phyloP scores from a whole-genome alignment of 2,888 invertebrate genomes.

The Lumbricus terrestris region DNA sequence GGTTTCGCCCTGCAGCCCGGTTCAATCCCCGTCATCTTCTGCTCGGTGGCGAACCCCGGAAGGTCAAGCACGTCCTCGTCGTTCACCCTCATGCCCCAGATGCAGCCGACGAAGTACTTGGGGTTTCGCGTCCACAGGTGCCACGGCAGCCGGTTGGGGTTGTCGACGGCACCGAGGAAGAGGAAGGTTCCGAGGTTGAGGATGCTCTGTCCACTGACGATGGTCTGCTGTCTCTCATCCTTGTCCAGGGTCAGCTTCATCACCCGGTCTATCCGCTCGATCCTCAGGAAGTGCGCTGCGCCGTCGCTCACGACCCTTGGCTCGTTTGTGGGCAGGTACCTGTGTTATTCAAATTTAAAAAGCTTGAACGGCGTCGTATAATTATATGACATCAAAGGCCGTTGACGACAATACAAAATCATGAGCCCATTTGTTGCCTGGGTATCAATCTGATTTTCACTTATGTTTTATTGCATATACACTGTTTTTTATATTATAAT shows the following conservation, averaged over 20 bases:
- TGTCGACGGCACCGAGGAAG: conserved; percentile 45
- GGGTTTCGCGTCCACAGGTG: conserved; percentile 44
- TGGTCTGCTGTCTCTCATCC: conserved; percentile 32
- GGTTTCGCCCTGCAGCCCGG: conserved; percentile 40
- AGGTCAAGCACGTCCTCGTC: conserved; percentile 40
- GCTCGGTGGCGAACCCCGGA: conserved; percentile 20
- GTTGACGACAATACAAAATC: too few species aligned
- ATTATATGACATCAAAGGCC: too few species aligned
- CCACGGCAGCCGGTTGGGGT: conserved; percentile 47
- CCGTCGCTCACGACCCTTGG: conserved; percentile 48
- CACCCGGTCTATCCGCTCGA: conserved; percentile 32
- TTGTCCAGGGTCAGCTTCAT: conserved; percentile 43
- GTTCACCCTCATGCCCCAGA: conserved; percentile 21
- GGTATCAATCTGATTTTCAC: too few species aligned
- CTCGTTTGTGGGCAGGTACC: conserved; percentile 31
- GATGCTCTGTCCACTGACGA: conserved; percentile 28
- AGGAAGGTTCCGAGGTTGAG: conserved; percentile 40
- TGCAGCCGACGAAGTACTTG: conserved; percentile 19
- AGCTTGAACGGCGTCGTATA: too few species aligned
- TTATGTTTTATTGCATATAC: too few species aligned
- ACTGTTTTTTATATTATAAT: too few species aligned
- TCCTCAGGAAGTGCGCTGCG: conserved; percentile 44
- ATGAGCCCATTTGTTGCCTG: too few species aligned
- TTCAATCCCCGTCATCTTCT: conserved; percentile 33
- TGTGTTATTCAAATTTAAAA: too few species aligned